Evolutionary conservation across 2,113 vertebrate genomes (phyloP), one percentile per base, ranked within the genome.

Genomic region (Ceuthmochares aereus): DNA sequence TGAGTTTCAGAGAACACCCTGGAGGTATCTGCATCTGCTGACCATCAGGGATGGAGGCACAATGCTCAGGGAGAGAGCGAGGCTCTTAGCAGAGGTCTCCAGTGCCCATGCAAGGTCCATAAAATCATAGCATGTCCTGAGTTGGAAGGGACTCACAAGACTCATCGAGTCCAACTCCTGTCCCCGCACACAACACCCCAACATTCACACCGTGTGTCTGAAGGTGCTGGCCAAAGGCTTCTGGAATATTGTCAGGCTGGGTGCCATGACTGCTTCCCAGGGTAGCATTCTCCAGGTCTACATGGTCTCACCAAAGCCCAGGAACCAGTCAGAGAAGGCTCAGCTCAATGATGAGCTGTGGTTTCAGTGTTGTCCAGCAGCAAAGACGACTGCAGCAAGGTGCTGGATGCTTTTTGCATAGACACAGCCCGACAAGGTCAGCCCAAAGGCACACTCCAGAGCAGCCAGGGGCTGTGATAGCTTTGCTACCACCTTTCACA

Each of bases 391-490:
- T 0, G 0, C 45, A 79, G 74, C 32, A 15, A 51, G 37, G 74
- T 3, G 25, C 40, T 23, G 63, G 36, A 12, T 13, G 37, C 34
- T 30, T 40, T 7, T 5, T 6, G 29, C 12, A 5, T 17, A 1
- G 19, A 11, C 17, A 19, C 36, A 37, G 40, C 27, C 40, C 42
- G n/a, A 16, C 58, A 37, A 64, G 67, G 36, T 21, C 62, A 83
- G 54, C 62, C 72, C 86, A n/a, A 67, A 67, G 58, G 17, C 30
- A 17, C 0, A 0, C 22, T 58, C 45, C 43, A 21, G 25, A 40
- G 58, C 5, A 1, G 10, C 18, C 60, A 14, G 25, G 21, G 51
- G 7, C 6, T 47, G 43, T 0, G 6, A 27, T 0, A 23, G 22
- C 14, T 49, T n/a, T 30, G n/a, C 66, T 12, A 4, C 2, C 5